Evolutionary conservation across 2,888 invertebrate species (phyloP), one percentile per base, ranked within the genome.

Genomic region (Opisthograptis luteolata): DNA sequence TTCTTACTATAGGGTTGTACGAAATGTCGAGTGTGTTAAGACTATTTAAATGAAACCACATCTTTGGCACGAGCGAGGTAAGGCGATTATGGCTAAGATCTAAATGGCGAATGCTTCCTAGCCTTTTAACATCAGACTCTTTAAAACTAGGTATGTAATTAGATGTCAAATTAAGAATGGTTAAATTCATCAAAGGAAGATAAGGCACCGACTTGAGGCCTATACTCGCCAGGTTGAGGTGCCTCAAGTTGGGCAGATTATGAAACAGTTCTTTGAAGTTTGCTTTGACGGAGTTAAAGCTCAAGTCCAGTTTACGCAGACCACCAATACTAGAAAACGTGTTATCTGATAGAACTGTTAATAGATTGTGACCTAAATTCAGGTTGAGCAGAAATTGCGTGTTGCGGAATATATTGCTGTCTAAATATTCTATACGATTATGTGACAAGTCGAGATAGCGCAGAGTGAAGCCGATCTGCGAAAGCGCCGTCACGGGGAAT

Each of bases 181-280:
- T 94, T 66, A 97, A 92, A 78, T 95, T 94, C 9, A 94, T 94
- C 63, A 97, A 88, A 60, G 96, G 94, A 60, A 96, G 90, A 64
- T 94, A 93, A 48, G 97, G 97, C 69, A 96, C 92, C 41, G 93
- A 92, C 69, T 93, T 94, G 68, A 97, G 93, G 57, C 95, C 95
- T 80, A 95, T 94, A 76, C 93, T 94, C 43, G 95, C 94, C 69
- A 97, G 91, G 73, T 93, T 95, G 63, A 97, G 91, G 73, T 94
- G 93, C 76, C 95, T 94, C 58, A 97, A 92, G 72, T 95, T 94
- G 43, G 96, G 96, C 39, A 96, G 93, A 82, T 96, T 96, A 76
- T 97, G 95, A 76, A 97, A 96, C 39, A 97, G 92, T 83, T 97
- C 96, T 73, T 96, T 96, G 76, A 96, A 94, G 87, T 96, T 96